phyloP scores from a whole-genome alignment of 2,113 vertebrate species.

The Tor tambroides region DNA sequence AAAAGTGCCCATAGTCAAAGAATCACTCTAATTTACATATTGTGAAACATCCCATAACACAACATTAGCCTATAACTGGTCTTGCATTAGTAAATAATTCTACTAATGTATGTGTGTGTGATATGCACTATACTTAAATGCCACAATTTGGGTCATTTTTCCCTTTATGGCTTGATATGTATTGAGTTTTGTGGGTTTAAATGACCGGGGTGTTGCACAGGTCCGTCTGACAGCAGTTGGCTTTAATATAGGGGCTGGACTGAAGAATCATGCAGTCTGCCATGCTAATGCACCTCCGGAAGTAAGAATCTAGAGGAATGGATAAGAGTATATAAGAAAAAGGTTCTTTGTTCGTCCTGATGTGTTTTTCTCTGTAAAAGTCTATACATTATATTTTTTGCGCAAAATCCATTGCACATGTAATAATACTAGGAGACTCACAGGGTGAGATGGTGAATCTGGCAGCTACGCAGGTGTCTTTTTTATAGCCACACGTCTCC shows the following conservation, averaged over 20 bases:
- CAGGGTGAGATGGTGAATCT: neutral
- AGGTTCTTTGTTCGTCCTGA: neutral
- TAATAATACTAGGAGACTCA: neutral
- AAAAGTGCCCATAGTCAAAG: neutral
- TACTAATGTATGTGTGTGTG: too few species aligned
- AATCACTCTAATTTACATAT: neutral
- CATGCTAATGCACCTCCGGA: slow-evolving; percentile 65
- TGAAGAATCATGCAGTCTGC: slow-evolving; percentile 66
- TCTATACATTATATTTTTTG: neutral
- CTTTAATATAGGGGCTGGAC: slow-evolving; percentile 60
- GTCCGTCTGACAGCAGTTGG: slow-evolving; percentile 65
- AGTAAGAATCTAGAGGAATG: slow-evolving; percentile 15
- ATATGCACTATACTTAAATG: neutral
- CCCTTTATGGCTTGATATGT: neutral
- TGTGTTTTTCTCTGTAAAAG: neutral
- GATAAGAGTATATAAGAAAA: slow-evolving; percentile 1
- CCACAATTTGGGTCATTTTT: neutral
- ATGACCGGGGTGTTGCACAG: slow-evolving; percentile 64
- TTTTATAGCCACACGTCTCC: neutral
- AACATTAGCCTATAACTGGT: neutral
- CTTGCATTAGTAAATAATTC: too few species aligned
- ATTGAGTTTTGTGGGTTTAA: neutral
- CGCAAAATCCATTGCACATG: too few species aligned
- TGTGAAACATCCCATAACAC: neutral
- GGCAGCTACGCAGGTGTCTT: slow-evolving; percentile 13